A percentile compares a stretch with the other conserved stretches of the same genome.
Conservation (phyloP, 2,113 vertebrate genomes). For the Phyllostomus hastatus region DNA sequence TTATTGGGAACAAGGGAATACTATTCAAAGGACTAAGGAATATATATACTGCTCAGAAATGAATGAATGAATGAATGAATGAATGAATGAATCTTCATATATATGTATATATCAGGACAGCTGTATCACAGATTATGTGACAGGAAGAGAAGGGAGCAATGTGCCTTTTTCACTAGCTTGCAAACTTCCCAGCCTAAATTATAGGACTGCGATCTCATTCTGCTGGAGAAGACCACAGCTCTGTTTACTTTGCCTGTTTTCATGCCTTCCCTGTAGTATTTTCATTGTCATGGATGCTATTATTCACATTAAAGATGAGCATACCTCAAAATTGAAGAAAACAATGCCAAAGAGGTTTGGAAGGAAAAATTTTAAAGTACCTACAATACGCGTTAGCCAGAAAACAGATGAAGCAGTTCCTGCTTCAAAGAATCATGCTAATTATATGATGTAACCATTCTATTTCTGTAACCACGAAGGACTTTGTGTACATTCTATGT, state of each 20-base stretch:
- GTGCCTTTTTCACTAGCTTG: not conserved
- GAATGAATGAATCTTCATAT: too few species aligned
- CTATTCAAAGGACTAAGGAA: not conserved
- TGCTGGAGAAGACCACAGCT: not conserved
- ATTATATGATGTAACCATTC: not conserved
- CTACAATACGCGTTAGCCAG: not conserved
- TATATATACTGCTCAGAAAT: not conserved
- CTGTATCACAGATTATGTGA: not conserved
- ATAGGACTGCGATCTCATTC: not conserved
- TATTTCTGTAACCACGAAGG: not conserved
- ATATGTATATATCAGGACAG: not conserved
- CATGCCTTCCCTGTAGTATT: not conserved
- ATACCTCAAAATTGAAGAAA: not conserved
- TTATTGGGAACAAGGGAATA: not conserved
- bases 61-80: too few species aligned
- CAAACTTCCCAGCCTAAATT: not conserved
- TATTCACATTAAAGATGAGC: not conserved
- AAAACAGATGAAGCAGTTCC: not conserved
- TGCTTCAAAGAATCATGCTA: not conserved
- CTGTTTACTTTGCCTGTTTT: conserved; percentile 27
- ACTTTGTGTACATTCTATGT: not conserved
- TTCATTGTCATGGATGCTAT: not conserved
- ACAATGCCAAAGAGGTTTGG: not conserved
- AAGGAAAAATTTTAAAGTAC: not conserved
- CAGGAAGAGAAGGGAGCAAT: not conserved